Evolutionary conservation across 2,888 invertebrate genomes (phyloP).

Genomic region (Malacosoma neustria): DNA sequence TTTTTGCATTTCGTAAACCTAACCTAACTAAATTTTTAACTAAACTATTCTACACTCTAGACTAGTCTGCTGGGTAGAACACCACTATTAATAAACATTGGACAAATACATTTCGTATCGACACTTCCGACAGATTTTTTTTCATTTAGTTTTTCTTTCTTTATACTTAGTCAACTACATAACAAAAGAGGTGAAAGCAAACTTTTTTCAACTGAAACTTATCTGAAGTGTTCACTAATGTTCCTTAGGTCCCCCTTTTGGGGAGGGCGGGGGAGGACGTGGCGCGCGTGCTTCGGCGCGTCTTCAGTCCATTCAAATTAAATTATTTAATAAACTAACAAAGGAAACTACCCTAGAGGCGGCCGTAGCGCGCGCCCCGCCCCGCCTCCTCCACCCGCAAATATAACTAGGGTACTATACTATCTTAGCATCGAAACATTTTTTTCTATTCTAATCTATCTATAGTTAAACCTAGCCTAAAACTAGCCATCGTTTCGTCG

Average conservation of each 20-base stretch:
- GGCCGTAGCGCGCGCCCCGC: constrained; percentile 35
- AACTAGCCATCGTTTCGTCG: constrained; percentile 55
- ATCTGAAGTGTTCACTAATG: constrained; percentile 61
- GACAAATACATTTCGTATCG: constrained; percentile 71
- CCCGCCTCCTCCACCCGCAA: constrained; percentile 26
- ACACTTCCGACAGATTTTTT: constrained; percentile 58
- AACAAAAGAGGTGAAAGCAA: constrained; percentile 74
- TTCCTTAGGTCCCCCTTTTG: constrained; percentile 42
- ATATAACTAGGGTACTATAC: constrained; percentile 63
- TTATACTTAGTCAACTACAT: constrained; percentile 72
- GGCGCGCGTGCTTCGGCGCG: constrained; percentile 35
- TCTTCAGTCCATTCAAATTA: constrained; percentile 72
- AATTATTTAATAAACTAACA: constrained; percentile 73
- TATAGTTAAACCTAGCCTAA: constrained; percentile 63
- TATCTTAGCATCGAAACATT: constrained; percentile 71
- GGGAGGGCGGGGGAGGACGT: constrained; percentile 22
- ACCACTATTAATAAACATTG: constrained; percentile 73
- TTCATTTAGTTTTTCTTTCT: constrained; percentile 63
- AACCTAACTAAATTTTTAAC: constrained; percentile 74
- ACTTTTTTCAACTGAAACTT: constrained; percentile 70
- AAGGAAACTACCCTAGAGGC: constrained; percentile 68
- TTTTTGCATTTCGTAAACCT: constrained; percentile 77
- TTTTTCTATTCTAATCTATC: constrained; percentile 69
- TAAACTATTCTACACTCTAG: constrained; percentile 75
- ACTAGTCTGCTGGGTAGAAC: constrained; percentile 74